Conservation (phyloP, 2,888 invertebrate genomes). For the Ischnura elegans region DNA sequence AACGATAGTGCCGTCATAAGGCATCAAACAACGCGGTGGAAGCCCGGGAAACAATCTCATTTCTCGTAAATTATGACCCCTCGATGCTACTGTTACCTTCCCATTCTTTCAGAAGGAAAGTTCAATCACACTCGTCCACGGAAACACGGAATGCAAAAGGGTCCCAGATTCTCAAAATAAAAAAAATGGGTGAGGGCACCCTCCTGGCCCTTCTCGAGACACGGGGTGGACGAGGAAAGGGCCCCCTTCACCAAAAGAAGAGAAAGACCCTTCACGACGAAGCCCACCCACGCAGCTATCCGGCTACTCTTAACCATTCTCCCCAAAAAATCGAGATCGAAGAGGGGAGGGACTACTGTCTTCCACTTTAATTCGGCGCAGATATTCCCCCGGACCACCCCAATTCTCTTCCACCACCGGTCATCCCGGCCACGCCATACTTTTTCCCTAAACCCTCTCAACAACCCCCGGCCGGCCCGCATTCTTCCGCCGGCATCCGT, state of each 20-base stretch:
- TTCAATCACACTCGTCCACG: background rate
- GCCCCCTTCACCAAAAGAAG: background rate
- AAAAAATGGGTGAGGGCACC: background rate
- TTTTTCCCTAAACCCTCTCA: background rate
- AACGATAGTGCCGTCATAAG: no score
- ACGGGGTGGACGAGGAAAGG: background rate
- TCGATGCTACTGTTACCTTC: no score
- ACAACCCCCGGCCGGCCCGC: background rate
- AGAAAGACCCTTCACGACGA: background rate
- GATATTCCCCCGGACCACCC: conserved; percentile 51
- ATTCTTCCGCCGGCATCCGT: background rate
- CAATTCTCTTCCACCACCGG: conserved; percentile 19
- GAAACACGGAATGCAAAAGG: background rate
- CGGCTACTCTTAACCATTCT: background rate
- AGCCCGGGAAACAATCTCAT: no score
- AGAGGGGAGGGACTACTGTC: background rate
- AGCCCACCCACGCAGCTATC: background rate
- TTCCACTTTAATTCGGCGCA: conserved; percentile 61
- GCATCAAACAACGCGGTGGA: no score
- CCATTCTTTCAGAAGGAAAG: no score
- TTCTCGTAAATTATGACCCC: no score
- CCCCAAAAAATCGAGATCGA: background rate
- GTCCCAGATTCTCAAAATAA: background rate
- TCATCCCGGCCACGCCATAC: conserved; percentile 26
- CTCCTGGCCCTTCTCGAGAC: background rate